These are phyloP conservation scores for Gymnocheta viridis DNA, from an alignment of 2,888 invertebrate species.

Conservation along the genomic window DNA sequence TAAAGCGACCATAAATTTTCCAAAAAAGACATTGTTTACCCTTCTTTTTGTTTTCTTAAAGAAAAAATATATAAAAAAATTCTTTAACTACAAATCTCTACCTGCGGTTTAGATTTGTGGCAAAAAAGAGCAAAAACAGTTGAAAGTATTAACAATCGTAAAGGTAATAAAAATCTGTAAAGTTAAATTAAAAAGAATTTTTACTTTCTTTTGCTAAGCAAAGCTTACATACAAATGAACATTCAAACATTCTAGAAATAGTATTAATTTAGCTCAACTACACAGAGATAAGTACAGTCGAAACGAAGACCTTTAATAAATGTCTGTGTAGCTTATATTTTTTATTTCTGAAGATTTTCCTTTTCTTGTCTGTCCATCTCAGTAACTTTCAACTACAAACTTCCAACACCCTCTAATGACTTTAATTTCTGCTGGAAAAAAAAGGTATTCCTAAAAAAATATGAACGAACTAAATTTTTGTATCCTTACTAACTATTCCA, in stretches of 20 bases:
- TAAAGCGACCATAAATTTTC: slow-evolving; percentile 58
- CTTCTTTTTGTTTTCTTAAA: neutral
- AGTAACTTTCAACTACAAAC: slow-evolving; percentile 44
- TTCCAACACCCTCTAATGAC: slow-evolving; percentile 62
- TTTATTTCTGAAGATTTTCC: neutral
- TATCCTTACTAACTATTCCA: slow-evolving; percentile 48
- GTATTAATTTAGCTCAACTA: slow-evolving; percentile 38
- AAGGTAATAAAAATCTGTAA: slow-evolving; percentile 62
- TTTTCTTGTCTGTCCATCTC: slow-evolving; percentile 7
- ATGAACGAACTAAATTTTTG: slow-evolving; percentile 52
- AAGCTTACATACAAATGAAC: slow-evolving; percentile 24
- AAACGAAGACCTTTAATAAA: slow-evolving; percentile 64
- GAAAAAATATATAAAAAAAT: slow-evolving; percentile 47
- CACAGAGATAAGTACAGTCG: slow-evolving; percentile 37
- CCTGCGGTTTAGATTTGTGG: slow-evolving; percentile 43
- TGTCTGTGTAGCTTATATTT: slow-evolving; percentile 34
- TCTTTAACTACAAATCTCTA: slow-evolving; percentile 57
- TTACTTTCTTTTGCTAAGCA: slow-evolving; percentile 52
- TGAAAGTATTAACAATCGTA: slow-evolving; percentile 24
- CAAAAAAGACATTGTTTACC: slow-evolving; percentile 55
- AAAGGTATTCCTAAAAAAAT: slow-evolving; percentile 18
- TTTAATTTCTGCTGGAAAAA: slow-evolving; percentile 41
- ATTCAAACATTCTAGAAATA: neutral
- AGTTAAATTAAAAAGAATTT: slow-evolving; percentile 65
- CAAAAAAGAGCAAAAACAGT: neutral